Percentiles rank a stretch among this genome's conserved stretches.
Conservation (phyloP, 2,888 invertebrate genomes). For the Smittia sp. region DNA sequence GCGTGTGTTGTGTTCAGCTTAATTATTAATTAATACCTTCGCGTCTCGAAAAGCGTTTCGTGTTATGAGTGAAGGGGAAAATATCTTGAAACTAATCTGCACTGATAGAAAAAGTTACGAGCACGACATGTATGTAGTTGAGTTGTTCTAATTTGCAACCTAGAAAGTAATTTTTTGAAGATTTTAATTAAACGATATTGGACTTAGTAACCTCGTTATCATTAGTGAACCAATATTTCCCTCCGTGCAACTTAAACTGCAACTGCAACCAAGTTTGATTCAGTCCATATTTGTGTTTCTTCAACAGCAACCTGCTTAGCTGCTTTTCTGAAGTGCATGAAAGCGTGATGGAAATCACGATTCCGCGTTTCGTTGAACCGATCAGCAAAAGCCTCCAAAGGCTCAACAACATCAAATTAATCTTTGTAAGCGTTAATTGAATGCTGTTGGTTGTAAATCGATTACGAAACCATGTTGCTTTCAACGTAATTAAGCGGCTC, state of each 20-base stretch:
- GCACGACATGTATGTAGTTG: too few species aligned
- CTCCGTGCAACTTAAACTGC: background rate
- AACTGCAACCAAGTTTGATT: background rate
- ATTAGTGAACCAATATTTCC: background rate
- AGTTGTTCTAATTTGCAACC: background rate
- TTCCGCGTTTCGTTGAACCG: constrained; percentile 13
- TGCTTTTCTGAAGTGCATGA: background rate
- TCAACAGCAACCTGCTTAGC: background rate
- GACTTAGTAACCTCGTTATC: too few species aligned
- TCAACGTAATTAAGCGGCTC: too few species aligned
- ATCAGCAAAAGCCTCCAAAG: background rate
- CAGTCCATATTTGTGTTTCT: background rate
- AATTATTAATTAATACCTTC: constrained; percentile 11
- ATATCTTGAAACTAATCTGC: constrained; percentile 25
- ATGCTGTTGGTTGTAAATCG: constrained; percentile 10
- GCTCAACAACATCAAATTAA: background rate
- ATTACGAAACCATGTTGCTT: constrained; percentile 14
- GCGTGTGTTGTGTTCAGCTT: background rate
- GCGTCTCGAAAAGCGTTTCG: background rate
- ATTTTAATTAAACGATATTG: too few species aligned
- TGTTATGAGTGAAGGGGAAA: background rate
- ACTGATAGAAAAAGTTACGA: background rate
- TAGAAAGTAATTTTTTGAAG: background rate
- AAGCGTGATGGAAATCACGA: constrained; percentile 20
- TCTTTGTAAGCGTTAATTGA: background rate